phyloP scores from a whole-genome alignment of 1,140 invertebrate species.

The Dinoponera quadriceps region DNA sequence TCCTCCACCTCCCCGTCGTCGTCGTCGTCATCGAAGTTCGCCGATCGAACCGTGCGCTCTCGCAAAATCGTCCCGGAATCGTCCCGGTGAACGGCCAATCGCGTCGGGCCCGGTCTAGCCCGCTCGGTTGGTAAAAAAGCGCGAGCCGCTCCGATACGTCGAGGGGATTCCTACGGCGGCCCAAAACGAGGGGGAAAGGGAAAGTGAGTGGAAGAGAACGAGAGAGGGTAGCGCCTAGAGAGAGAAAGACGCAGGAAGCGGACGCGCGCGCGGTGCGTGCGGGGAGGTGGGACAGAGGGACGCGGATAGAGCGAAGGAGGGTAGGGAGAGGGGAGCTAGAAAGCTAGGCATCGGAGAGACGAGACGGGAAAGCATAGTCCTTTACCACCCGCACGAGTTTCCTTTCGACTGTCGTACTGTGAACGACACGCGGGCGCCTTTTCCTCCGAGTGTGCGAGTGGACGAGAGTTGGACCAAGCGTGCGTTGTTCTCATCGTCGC shows the following conservation, averaged over 20 bases:
- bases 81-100: slow-evolving; percentile 64
- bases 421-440: slow-evolving; percentile 38
- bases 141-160: slow-evolving; percentile 70
- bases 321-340: slow-evolving; percentile 57
- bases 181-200: slow-evolving; percentile 20
- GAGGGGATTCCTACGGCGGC: slow-evolving; percentile 61
- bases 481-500: slow-evolving; percentile 7
- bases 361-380: slow-evolving; percentile 51
- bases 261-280: slow-evolving; percentile 28
- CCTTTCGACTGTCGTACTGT: slow-evolving; percentile 53
- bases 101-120: slow-evolving; percentile 63
- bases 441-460: slow-evolving; percentile 47
- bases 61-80: slow-evolving; percentile 62
- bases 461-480: neutral
- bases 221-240: slow-evolving; percentile 45
- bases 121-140: slow-evolving; percentile 72
- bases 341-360: slow-evolving; percentile 56
- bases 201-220: slow-evolving; percentile 9
- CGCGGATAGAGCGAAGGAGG: slow-evolving; percentile 52
- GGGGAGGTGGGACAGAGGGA: slow-evolving; percentile 23
- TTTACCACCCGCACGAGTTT: slow-evolving; percentile 70
- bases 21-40: neutral
- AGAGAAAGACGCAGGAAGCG: slow-evolving; percentile 58
- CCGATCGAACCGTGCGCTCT: slow-evolving; percentile 63
- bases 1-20: no score